Evolutionary conservation across 2,113 vertebrate species (phyloP).

Genomic region (Melanerpes formicivorus): DNA sequence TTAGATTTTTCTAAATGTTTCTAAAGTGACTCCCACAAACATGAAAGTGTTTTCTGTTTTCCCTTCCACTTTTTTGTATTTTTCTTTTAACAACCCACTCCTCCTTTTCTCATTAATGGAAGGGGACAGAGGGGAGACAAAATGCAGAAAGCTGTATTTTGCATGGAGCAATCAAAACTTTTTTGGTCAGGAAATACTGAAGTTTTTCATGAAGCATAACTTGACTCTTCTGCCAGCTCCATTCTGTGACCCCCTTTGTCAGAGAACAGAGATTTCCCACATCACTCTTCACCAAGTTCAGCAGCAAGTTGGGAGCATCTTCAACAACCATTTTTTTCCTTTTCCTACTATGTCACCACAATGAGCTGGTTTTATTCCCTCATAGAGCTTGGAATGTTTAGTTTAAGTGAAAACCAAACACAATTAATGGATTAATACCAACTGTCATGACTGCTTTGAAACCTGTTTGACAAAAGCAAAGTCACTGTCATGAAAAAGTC

Average conservation of each 20-base stretch:
- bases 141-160: neutral
- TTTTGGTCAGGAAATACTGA: neutral
- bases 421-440: slow-evolving; percentile 16
- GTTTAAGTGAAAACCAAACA: slow-evolving; percentile 4
- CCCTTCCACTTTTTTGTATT: neutral
- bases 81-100: neutral
- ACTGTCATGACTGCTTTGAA: neutral
- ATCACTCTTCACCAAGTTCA: neutral
- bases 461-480: slow-evolving; percentile 24
- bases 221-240: neutral
- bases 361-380: neutral
- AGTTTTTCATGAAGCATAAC: neutral
- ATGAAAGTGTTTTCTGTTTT: neutral
- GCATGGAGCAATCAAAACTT: neutral
- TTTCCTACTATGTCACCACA: neutral
- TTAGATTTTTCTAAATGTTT: neutral
- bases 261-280: neutral
- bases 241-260: neutral
- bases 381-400: neutral
- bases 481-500: neutral
- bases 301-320: neutral
- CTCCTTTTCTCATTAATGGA: neutral
- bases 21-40: neutral
- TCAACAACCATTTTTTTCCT: neutral
- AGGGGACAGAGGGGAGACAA: neutral